Conservation (phyloP, 2,113 vertebrate genomes). For the Cyanoderma ruficeps region DNA sequence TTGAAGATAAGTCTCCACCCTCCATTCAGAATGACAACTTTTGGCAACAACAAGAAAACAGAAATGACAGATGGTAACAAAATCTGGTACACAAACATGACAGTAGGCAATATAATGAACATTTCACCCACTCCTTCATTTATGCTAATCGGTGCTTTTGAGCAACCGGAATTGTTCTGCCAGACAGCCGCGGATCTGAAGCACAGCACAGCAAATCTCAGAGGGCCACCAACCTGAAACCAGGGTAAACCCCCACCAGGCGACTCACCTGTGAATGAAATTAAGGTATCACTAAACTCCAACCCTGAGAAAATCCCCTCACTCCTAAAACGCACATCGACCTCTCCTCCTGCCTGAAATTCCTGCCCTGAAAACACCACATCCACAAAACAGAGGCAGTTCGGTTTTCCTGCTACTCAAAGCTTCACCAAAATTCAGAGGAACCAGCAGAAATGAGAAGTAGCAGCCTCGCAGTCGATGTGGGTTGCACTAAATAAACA, state of each 20-base stretch:
- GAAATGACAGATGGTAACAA: conserved; percentile 67
- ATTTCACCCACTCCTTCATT: conserved; percentile 46
- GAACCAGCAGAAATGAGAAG: not conserved
- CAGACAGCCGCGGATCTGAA: conserved; percentile 12
- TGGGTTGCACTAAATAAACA: not conserved
- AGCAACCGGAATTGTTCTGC: conserved; percentile 39
- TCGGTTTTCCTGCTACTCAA: not conserved
- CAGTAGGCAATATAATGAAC: conserved; percentile 61
- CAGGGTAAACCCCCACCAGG: not conserved
- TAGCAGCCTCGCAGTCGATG: not conserved
- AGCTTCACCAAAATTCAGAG: not conserved
- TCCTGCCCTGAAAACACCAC: not conserved
- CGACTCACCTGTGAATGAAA: not conserved
- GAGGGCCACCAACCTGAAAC: conserved; percentile 15
- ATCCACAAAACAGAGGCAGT: not conserved
- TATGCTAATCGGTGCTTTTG: conserved; percentile 25
- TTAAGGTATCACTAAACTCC: not conserved
- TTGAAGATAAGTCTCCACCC: conserved; percentile 28
- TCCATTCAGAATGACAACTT: conserved; percentile 67
- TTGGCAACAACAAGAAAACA: conserved; percentile 64
- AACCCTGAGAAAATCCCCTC: not conserved
- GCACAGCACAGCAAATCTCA: not conserved
- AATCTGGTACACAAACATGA: conserved; percentile 69
- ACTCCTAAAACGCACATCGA: fast-evolving
- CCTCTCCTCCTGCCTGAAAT: not conserved